Conservation (phyloP, 2,113 vertebrate genomes). For the Ammospiza nelsoni region DNA sequence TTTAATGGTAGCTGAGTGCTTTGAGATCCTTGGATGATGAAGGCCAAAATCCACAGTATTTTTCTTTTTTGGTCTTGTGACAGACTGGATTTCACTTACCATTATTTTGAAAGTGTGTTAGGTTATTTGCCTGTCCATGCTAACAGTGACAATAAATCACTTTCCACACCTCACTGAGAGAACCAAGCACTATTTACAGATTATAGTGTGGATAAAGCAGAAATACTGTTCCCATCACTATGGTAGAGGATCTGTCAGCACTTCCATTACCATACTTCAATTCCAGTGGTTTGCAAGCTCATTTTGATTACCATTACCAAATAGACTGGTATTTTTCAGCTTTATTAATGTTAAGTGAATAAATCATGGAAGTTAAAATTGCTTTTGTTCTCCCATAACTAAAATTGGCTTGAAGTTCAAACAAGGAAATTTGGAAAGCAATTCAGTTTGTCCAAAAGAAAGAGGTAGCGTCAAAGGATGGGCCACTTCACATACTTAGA, state of each 20-base stretch:
- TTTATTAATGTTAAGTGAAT: slow-evolving; percentile 50
- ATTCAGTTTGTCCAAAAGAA: background rate
- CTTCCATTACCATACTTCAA: slow-evolving; percentile 1
- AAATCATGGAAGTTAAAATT: slow-evolving; percentile 2
- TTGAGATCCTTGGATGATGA: background rate
- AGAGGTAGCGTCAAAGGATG: background rate
- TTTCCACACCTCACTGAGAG: background rate
- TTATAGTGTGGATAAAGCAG: background rate
- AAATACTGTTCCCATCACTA: slow-evolving; percentile 26
- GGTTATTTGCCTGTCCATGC: background rate
- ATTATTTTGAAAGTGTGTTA: background rate
- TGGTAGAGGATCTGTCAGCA: slow-evolving; percentile 34
- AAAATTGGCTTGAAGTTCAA: slow-evolving; percentile 22
- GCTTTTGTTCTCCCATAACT: slow-evolving; percentile 22
- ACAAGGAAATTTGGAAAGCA: background rate
- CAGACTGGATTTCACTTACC: slow-evolving; percentile 14
- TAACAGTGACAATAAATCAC: slow-evolving; percentile 15
- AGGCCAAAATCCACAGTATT: background rate
- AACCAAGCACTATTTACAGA: background rate
- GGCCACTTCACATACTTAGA: background rate
- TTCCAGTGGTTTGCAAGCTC: slow-evolving; percentile 21
- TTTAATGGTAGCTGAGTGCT: background rate
- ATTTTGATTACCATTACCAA: slow-evolving; percentile 23
- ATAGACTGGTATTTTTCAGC: slow-evolving; percentile 1
- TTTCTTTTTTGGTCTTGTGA: background rate